Base-by-base conservation (phyloP, 2,888 invertebrate genomes). In the Leptopterna dolabrata region DNA sequence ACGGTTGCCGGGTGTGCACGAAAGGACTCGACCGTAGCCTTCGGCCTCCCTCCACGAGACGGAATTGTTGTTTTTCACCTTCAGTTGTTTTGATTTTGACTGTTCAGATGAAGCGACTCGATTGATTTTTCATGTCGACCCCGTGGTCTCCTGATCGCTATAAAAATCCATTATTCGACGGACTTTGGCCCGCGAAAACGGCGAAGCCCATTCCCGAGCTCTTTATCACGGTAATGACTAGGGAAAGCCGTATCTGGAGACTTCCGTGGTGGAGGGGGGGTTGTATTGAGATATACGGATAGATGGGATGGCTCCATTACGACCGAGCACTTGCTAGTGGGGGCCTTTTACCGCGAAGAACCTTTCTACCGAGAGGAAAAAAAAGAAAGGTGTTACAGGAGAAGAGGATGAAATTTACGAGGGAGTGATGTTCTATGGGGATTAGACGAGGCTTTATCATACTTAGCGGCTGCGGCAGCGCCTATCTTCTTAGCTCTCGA, bases 231-330 rank as follows among this genome's bases (percentile, higher is more conserved):
- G 27, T 63, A 63, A 63, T 63, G 63, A 63, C 63, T 27, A 63
- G 63, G 51, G 24, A 63, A 63, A 19, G 63, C 24, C 63, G 63
- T 63, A 63, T 63, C 63, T 19, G 63, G 19, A 63, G 63, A 24
- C 63, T 63, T 63, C 63, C 63, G 63, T n/a, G n/a, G n/a, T n/a
- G n/a, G 36, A 0, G 63, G 63, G 24, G 11, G 9, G 24, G 1
- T 9, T 63, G 24, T 63, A 63, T 63, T 63, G 63, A 63, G 63
- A 63, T 63, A 63, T 63, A 63, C 63, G 63, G 63, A 63, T 63
- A 63, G 63, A 63, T 63, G 63, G 63, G 63, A 63, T 63, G 63
- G 63, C 27, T 63, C 63, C 63, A 63, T 63, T 63, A 63, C 63
- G 63, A 63, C 63, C 63, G 24, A 7, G 63, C 63, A 63, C 63